Evolutionary conservation across 1,140 invertebrate genomes (phyloP), one percentile per base, ranked within the genome.

Genomic region (Parasteatoda tepidariorum): DNA sequence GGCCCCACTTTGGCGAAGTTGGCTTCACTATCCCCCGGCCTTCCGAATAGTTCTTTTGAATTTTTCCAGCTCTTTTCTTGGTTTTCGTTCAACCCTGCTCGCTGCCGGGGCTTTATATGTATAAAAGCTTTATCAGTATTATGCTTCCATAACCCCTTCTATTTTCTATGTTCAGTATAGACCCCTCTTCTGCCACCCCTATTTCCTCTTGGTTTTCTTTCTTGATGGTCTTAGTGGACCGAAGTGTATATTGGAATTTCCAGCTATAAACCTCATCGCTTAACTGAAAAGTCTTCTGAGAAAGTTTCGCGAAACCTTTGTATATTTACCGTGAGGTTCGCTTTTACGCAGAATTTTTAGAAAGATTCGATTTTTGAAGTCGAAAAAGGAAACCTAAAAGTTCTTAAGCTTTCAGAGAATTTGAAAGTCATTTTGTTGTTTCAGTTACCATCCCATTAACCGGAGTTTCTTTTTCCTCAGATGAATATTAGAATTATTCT

Each of bases 101-200:
- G 38, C 38, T 48, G 38, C 38, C 38, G 38, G 38, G 38, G 57
- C 57, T 59, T 59, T 26, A 22, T 59, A 59, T 59, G 24, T 26
- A 59, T 59, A 59, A 59, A 59, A 59, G 57, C 57, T 59, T 59
- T 59, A 59, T 59, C 57, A 59, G 24, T 59, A 22, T 59, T 59
- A 59, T 59, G 57, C 24, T 48, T 48, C 38, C 18, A 26, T 59
- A 26, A 59, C n/a, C 57, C 24, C 57, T 59, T 26, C 24, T 22
- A 13, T 59, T 59, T n/a, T n/a, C n/a, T n/a, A n/a, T n/a, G n/a
- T n/a, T n/a, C n/a, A n/a, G n/a, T n/a, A n/a, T n/a, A n/a, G n/a
- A n/a, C n/a, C n/a, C 11, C 57, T 59, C n/a, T n/a, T n/a, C 2
- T 2, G 24, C n/a, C n/a, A 26, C 18, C 57, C 9, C 24, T 7